Conservation (phyloP, 2,113 vertebrate species). For the Otocyon megalotis region DNA sequence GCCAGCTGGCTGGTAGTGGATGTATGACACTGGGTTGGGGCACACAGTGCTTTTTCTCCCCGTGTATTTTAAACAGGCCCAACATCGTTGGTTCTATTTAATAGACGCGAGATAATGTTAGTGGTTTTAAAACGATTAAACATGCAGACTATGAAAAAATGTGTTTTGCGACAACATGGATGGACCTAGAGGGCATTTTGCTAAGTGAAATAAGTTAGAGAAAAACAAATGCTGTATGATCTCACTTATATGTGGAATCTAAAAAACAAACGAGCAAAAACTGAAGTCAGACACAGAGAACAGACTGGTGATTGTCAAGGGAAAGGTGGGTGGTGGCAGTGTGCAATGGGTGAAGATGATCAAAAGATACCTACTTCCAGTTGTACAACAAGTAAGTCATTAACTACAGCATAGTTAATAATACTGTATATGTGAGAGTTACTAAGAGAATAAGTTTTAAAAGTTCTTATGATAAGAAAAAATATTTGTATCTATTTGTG, state of each 20-base stretch:
- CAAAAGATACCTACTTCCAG: neutral
- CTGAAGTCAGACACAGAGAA: neutral
- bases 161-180: neutral
- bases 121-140: neutral
- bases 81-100: neutral
- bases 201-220: neutral
- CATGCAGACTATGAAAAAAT: neutral
- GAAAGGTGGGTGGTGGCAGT: too few species aligned
- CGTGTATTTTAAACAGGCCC: neutral
- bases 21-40: constrained; percentile 87
- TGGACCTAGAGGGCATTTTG: neutral
- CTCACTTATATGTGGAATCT: neutral
- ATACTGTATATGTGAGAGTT: neutral
- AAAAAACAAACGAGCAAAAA: neutral
- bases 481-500: neutral
- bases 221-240: neutral
- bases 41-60: neutral
- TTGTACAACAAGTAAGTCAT: neutral
- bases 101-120: neutral
- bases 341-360: neutral
- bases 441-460: constrained; percentile 69
- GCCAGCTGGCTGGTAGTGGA: constrained; percentile 94
- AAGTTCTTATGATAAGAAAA: neutral
- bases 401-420: neutral
- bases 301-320: neutral